A percentile compares a stretch with the other conserved stretches of the same genome.
Conservation (phyloP, 1,140 invertebrate genomes). For the Manduca sexta region DNA sequence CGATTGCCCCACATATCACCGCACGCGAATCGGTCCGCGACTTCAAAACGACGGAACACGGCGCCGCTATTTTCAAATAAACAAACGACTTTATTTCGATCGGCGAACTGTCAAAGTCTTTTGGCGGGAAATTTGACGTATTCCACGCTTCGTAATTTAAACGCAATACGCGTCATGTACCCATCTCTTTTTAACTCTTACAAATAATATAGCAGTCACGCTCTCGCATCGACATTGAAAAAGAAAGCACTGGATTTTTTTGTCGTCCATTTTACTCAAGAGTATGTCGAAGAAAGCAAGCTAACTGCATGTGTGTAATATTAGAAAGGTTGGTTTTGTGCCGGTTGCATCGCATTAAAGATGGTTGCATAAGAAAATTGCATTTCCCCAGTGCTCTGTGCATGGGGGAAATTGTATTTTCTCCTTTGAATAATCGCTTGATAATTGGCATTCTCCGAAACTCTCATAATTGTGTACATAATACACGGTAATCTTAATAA, state of each 20-base stretch:
- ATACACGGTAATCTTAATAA: too few species aligned
- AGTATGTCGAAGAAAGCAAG: slow-evolving; percentile 72
- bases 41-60: slow-evolving; percentile 44
- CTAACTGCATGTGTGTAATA: slow-evolving; percentile 64
- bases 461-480: slow-evolving; percentile 1
- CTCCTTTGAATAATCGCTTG: slow-evolving; percentile 17
- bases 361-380: slow-evolving; percentile 68
- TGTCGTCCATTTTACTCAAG: slow-evolving; percentile 55
- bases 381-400: slow-evolving; percentile 49
- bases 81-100: slow-evolving; percentile 46
- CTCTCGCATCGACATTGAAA: slow-evolving; percentile 61
- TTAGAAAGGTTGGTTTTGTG: slow-evolving; percentile 66
- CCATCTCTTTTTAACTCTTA: slow-evolving; percentile 38
- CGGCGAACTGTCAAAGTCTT: slow-evolving; percentile 45
- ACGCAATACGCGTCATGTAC: slow-evolving; percentile 48
- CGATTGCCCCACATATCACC: slow-evolving; percentile 70
- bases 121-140: slow-evolving; percentile 48
- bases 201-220: slow-evolving; percentile 26
- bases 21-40: slow-evolving; percentile 55
- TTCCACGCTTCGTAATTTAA: slow-evolving; percentile 35
- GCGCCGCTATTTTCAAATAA: slow-evolving; percentile 26
- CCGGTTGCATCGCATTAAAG: slow-evolving; percentile 61
- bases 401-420: slow-evolving; percentile 27
- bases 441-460: not conserved
- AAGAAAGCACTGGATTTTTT: slow-evolving; percentile 67